These are phyloP conservation scores for Alfaro cultratus DNA, from an alignment of 2,797 vertebrate species.

Conservation along the genomic window DNA sequence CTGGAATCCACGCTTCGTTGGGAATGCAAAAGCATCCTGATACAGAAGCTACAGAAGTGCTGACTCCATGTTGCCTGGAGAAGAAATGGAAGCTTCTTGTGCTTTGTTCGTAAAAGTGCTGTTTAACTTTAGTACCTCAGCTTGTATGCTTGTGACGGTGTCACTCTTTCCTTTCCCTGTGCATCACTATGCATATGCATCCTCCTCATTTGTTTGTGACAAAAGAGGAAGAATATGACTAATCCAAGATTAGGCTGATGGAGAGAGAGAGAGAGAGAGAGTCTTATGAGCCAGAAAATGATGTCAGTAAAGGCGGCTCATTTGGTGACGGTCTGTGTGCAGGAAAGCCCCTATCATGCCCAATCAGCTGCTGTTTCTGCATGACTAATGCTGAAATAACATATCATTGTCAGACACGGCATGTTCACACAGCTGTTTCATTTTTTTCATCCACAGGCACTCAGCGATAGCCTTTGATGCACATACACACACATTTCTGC, in stretches of 20 bases:
- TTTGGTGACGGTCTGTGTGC: slow-evolving; percentile 27
- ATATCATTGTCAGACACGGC: slow-evolving; percentile 64
- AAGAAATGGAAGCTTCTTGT: slow-evolving; percentile 36
- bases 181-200: slow-evolving; percentile 23
- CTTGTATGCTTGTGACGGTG: slow-evolving; percentile 20
- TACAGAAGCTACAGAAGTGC: slow-evolving; percentile 52
- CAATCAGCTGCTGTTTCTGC: slow-evolving; percentile 68
- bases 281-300: slow-evolving; percentile 51
- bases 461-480: slow-evolving; percentile 41
- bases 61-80: slow-evolving; percentile 60
- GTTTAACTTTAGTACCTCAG: slow-evolving; percentile 27
- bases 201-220: slow-evolving; percentile 62
- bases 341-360: slow-evolving; percentile 56
- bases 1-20: slow-evolving; percentile 51
- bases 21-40: slow-evolving; percentile 48
- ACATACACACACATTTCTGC: slow-evolving; percentile 43
- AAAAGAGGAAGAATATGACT: slow-evolving; percentile 52
- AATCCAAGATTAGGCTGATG: slow-evolving; percentile 46
- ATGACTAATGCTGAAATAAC: slow-evolving; percentile 72
- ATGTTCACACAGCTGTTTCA: slow-evolving; percentile 59
- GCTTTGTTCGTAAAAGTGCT: slow-evolving; percentile 54
- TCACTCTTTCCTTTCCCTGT: slow-evolving; percentile 6
- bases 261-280: slow-evolving; percentile 26
- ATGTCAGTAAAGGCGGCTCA: slow-evolving; percentile 30
- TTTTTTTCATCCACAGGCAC: slow-evolving; percentile 40